Evolutionary conservation across 2,888 invertebrate species (phyloP).

Genomic region (Octonoba sinensis): DNA sequence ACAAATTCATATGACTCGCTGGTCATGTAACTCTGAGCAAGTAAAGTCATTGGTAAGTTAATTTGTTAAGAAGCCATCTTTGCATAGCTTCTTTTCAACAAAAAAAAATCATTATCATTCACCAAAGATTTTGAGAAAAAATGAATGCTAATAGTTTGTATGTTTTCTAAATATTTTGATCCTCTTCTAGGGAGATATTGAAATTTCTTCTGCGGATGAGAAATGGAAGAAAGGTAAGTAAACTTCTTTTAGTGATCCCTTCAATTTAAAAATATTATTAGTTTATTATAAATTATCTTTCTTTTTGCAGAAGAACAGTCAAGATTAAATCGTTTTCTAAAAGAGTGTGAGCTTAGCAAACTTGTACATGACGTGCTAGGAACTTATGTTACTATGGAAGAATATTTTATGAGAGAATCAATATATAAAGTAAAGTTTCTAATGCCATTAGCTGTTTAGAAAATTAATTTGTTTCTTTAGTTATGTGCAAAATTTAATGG

Average conservation of each 20-base stretch:
- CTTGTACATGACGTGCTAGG: slow-evolving; percentile 78
- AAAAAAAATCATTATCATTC: too few species aligned
- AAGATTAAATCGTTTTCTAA: slow-evolving; percentile 77
- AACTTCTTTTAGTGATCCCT: not conserved
- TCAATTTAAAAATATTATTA: not conserved
- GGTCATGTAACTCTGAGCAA: too few species aligned
- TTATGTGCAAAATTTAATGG: too few species aligned
- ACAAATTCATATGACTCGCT: too few species aligned
- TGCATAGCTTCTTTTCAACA: too few species aligned
- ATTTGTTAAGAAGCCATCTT: too few species aligned
- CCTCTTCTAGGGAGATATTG: slow-evolving; percentile 54
- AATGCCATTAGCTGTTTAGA: not conserved
- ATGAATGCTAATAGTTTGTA: too few species aligned
- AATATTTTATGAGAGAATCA: slow-evolving; percentile 95
- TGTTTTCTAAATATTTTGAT: too few species aligned
- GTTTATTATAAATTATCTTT: not conserved
- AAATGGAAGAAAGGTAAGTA: slow-evolving; percentile 43
- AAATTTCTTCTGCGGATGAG: slow-evolving; percentile 56
- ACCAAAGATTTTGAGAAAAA: too few species aligned
- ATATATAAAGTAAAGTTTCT: slow-evolving; percentile 81
- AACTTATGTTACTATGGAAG: slow-evolving; percentile 90
- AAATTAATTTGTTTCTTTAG: too few species aligned
- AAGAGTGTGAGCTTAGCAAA: slow-evolving; percentile 75
- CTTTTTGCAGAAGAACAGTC: slow-evolving; percentile 60
- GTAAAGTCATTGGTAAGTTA: too few species aligned